These are phyloP conservation scores for Salminus brasiliensis DNA, from an alignment of 2,113 vertebrate species.

Conservation along the genomic window DNA sequence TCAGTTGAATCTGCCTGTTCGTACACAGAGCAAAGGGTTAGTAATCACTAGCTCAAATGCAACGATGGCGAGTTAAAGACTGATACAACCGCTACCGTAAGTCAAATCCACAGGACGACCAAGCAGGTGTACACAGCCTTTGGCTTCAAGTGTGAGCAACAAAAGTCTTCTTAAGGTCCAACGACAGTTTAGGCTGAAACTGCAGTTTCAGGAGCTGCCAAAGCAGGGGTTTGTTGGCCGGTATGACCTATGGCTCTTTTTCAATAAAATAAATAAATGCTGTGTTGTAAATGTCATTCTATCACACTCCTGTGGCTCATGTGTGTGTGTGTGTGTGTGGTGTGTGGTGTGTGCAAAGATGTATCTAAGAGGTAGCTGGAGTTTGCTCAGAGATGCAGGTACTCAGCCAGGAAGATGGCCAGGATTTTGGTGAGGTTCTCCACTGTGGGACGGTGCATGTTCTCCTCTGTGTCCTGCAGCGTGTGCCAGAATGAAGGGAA, in stretches of 20 bases:
- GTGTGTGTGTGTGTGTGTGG: background rate
- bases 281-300: background rate
- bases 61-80: background rate
- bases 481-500: constrained; percentile 92
- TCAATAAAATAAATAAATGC: constrained; percentile 34
- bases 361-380: background rate
- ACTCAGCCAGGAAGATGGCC: constrained; percentile 82
- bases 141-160: background rate
- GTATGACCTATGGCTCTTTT: constrained; percentile 35
- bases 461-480: constrained; percentile 80
- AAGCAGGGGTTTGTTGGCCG: background rate
- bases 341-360: background rate
- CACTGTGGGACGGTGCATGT: constrained; percentile 83
- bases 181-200: background rate
- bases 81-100: background rate
- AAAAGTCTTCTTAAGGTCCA: background rate
- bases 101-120: background rate
- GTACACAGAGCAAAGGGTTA: background rate
- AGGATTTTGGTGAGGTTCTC: constrained; percentile 86
- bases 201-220: background rate
- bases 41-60: constrained; percentile 14
- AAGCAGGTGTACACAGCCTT: background rate
- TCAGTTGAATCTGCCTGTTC: background rate
- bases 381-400: constrained; percentile 77
- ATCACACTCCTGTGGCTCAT: background rate